Base-by-base conservation (phyloP, 2,888 invertebrate species). In the Charanyca ferruginea region DNA sequence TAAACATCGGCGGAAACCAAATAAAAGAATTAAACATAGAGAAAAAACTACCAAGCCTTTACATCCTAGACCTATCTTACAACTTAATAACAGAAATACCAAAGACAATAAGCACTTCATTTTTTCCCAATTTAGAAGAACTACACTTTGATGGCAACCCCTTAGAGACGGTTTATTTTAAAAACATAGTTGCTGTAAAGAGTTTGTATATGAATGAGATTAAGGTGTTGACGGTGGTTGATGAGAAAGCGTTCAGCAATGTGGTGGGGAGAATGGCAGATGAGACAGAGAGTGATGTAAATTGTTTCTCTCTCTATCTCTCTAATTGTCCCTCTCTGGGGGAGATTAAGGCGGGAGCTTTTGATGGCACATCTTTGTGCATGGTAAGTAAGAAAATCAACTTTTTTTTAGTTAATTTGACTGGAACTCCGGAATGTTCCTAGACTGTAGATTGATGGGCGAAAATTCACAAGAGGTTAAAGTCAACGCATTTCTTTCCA, bases 61-160 rank as follows among this genome's bases (percentile, higher is more conserved):
- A 89, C 79, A 92, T 87, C 44, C 79, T 96, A 62, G 96, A 96
- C 78, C 53, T 96, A 25, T 96, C 96, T 0, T 92, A 93, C 79
- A 96, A 96, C 77, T 77, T 91, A 9, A 84, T 96, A 22, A 73
- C 85, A 1, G 90, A 89, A 60, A 88, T 96, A 68, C 96, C 96
- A 3, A 89, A 91, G 76, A 87, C 89, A 25, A 82, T 96, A 28
- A 95, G 86, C 74, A 83, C 86, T 0, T 88, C 92, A 58, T 89
- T 92, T 57, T 91, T 96, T 41, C 96, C 96, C 1, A 89, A 89
- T 77, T 88, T 96, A 66, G 92, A 93, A 55, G 93, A 92, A 49
- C 87, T 96, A 7, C 85, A 92, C n/a, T 85, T 96, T 49, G 96
- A 96, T 81, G 94, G 94, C 67, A 96, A 96, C 88, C 94, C 95